These are phyloP conservation scores for Trachemys scripta DNA, from an alignment of 2,113 vertebrate genomes.

Conservation along the genomic window DNA sequence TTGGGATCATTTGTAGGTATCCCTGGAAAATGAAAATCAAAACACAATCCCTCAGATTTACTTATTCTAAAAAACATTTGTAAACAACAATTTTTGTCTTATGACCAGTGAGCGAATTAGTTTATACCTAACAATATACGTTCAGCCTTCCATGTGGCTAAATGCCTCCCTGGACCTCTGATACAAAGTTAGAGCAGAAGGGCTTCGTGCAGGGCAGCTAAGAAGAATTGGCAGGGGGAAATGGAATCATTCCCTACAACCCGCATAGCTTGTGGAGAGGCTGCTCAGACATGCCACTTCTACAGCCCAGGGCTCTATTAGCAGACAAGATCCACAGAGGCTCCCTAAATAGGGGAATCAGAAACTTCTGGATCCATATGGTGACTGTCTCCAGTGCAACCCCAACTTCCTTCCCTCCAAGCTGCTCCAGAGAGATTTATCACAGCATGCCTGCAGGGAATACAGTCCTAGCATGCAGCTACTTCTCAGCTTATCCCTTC, in stretches of 20 bases:
- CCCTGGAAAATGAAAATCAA: conserved; percentile 77
- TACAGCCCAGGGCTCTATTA: not conserved
- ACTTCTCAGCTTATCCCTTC: too few relatives aligned
- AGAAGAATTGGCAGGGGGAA: not conserved
- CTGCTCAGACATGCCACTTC: not conserved
- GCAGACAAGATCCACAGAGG: not conserved
- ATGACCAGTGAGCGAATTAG: not conserved
- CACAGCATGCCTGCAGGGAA: not conserved
- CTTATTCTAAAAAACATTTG: not conserved
- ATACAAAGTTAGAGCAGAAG: not conserved
- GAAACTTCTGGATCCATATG: not conserved
- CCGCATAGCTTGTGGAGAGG: not conserved
- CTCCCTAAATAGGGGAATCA: not conserved
- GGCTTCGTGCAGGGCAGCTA: not conserved
- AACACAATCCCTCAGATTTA: not conserved
- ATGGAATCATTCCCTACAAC: not conserved
- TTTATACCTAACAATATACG: not conserved
- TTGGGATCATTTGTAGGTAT: conserved; percentile 89
- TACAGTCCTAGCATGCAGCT: not conserved
- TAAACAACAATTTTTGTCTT: not conserved
- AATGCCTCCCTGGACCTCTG: too few relatives aligned
- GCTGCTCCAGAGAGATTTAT: not conserved
- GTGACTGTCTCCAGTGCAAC: not conserved
- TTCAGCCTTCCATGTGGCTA: not conserved
- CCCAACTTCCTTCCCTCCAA: not conserved